Evolutionary conservation across 1,140 invertebrate species (phyloP), one percentile per base, ranked within the genome.

Genomic region (Limonius californicus): DNA sequence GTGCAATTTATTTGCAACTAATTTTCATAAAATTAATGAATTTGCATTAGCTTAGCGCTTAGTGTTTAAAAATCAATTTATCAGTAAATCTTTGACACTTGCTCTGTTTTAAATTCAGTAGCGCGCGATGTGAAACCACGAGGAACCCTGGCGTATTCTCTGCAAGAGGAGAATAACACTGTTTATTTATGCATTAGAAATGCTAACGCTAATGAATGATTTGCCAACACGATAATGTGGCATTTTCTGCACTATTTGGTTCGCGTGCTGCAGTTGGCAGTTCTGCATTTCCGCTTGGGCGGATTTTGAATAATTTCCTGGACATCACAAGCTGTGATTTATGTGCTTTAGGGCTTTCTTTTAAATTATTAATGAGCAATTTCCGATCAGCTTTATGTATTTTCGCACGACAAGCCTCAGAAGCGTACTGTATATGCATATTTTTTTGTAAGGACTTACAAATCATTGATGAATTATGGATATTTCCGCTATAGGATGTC

Each of bases 11-110:
- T 50, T 50, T 50, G 45, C 45, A 50, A 50, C 14, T 50, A 50
- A 50, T 50, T 50, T 50, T 50, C 45, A 50, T 50, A 50, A 50
- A 50, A 50, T 50, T 50, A 50, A 50, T 18, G 45, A 50, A 50
- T 50, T 50, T 50, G 45, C 45, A 50, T 50, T 50, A 18, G 14
- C 14, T 50, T 50, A 21, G 7, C 16, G 14, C 7, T 21, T 19
- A 8, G 14, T 14, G 20, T 50, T 50, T 50, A 50, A 50, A 50
- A 50, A 12, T 12, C 1, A 18, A 50, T 19, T 16, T 50, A 50
- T 50, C 45, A 50, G 45, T 21, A 21, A 3, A 50, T 50, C 45
- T 18, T 6, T 18, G 45, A 50, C 45, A 50, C 45, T 14, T 50
- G 45, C 14, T 50, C 14, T 19, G 45, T n/a, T 39, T 39, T 39